Conservation (phyloP, 37 sponge, comb jelly and placozoan species). For the Halisarca cf. caerulea region DNA sequence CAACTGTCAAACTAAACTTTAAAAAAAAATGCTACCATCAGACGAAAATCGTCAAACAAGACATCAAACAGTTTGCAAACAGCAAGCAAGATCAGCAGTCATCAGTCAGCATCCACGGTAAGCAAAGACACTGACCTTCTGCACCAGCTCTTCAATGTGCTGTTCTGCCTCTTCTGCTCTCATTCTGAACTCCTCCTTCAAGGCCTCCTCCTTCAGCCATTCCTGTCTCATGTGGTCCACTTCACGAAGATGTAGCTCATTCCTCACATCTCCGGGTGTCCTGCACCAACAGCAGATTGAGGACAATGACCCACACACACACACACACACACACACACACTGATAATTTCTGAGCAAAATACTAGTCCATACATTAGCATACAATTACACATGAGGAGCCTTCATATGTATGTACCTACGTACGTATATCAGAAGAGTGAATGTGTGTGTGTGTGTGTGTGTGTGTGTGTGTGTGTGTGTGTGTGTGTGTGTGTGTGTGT, state of each 20-base stretch:
- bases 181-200: slow-evolving; percentile 26
- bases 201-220: slow-evolving; percentile 7
- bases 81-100: neutral
- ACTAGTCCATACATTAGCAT: no score
- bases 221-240: slow-evolving; percentile 26
- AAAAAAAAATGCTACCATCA: neutral
- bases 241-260: slow-evolving; percentile 17
- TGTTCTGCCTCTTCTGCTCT: slow-evolving; percentile 35
- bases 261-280: neutral
- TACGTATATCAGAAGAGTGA: no score
- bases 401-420: no score
- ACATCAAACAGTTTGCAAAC: neutral
- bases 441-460: no score
- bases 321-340: no score
- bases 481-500: no score
- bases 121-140: slow-evolving; percentile 39
- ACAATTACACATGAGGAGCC: no score
- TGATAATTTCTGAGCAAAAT: no score
- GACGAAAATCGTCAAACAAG: neutral
- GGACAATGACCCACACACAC: neutral
- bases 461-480: no score
- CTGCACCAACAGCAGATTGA: neutral
- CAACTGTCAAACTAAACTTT: no score
- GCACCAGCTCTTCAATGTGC: slow-evolving; percentile 44
- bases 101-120: neutral